Evolutionary conservation across 2,888 invertebrate genomes (phyloP).

Genomic region (Hirudinaria manillensis): DNA sequence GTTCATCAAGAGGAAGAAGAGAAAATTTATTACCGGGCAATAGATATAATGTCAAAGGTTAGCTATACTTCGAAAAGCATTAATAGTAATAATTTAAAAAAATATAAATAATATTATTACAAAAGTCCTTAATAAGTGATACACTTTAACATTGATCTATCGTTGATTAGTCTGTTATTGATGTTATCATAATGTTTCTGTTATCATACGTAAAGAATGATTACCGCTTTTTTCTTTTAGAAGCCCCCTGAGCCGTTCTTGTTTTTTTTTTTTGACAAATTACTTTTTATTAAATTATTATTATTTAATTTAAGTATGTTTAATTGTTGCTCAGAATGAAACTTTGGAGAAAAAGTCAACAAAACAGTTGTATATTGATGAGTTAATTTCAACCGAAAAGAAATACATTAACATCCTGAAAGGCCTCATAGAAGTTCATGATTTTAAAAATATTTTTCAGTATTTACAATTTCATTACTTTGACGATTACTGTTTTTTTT

Average conservation of each 20-base stretch:
- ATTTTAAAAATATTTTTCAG: too few species aligned
- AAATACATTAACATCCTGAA: constrained; percentile 2
- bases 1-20: neutral
- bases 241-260: too few species aligned
- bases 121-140: too few species aligned
- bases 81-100: too few species aligned
- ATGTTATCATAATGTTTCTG: too few species aligned
- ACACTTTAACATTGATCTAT: too few species aligned
- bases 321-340: neutral
- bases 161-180: too few species aligned
- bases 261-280: too few species aligned
- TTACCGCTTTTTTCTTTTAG: too few species aligned
- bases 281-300: too few species aligned
- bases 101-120: too few species aligned
- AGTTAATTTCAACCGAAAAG: constrained; percentile 15
- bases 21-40: neutral
- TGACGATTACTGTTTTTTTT: neutral
- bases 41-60: neutral
- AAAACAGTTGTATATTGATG: constrained; percentile 5
- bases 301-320: neutral
- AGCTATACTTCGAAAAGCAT: neutral
- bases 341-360: neutral
- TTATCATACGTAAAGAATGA: too few species aligned
- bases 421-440: neutral
- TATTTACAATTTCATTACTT: neutral